phyloP scores from a whole-genome alignment of 2,797 vertebrate genomes.

The Anolis apletophallus region DNA sequence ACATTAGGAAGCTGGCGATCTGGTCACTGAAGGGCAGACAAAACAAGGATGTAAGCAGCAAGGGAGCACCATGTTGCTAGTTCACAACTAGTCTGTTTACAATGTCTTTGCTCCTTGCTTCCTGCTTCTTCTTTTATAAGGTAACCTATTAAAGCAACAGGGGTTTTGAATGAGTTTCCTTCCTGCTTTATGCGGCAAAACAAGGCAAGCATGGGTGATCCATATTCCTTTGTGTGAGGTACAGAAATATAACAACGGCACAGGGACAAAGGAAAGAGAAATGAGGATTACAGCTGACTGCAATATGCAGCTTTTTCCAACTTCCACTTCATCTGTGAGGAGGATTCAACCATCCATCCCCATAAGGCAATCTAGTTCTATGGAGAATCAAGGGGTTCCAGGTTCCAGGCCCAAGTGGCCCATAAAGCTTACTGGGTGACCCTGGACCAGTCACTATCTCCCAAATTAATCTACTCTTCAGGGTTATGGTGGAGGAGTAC shows the following conservation, averaged over 20 bases:
- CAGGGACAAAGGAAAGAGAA: constrained; percentile 37
- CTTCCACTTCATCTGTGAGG: background rate
- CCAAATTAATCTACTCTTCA: background rate
- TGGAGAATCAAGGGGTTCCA: background rate
- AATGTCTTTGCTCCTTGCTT: constrained; percentile 32
- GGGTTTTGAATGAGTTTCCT: constrained; percentile 43
- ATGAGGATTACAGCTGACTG: constrained; percentile 31
- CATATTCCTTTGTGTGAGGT: constrained; percentile 51
- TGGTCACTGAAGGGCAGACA: constrained; percentile 27
- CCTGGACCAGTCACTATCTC: background rate
- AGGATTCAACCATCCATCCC: background rate
- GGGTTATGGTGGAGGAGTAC: background rate
- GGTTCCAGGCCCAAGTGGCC: background rate
- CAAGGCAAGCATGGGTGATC: constrained; percentile 37
- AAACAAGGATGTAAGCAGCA: constrained; percentile 7
- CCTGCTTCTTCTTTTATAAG: constrained; percentile 43
- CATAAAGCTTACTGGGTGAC: background rate
- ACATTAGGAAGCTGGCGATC: background rate
- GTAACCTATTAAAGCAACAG: constrained; percentile 52
- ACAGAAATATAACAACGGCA: constrained; percentile 22
- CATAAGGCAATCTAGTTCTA: background rate
- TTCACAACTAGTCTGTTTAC: constrained; percentile 27
- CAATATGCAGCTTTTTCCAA: background rate
- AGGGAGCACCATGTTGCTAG: background rate
- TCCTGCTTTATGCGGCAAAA: constrained; percentile 18